These are phyloP conservation scores for Mesocricetus auratus DNA, from an alignment of 2,113 vertebrate species.

Conservation along the genomic window DNA sequence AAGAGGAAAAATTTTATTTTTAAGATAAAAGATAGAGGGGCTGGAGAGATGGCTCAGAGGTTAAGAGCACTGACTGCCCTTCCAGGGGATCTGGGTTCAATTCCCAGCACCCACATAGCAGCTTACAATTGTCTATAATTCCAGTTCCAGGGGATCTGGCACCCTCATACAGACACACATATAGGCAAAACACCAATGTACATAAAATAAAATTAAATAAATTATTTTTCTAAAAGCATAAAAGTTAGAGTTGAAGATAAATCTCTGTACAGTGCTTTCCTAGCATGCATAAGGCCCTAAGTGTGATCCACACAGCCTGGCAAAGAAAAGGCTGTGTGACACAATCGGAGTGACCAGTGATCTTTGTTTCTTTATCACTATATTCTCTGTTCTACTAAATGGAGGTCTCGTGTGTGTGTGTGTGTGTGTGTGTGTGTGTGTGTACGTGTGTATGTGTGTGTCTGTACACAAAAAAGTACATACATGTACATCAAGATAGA, in stretches of 20 bases:
- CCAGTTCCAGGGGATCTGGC: neutral
- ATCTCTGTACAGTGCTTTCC: neutral
- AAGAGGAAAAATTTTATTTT: neutral
- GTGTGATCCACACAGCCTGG: neutral
- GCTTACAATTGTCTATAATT: neutral
- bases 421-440: no score
- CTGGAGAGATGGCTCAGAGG: neutral
- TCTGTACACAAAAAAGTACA: neutral
- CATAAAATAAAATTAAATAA: neutral
- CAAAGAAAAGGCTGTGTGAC: neutral
- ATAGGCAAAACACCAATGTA: neutral
- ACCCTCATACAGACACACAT: neutral
- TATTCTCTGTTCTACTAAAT: neutral
- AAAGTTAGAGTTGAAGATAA: neutral
- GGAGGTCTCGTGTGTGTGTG: rapidly evolving
- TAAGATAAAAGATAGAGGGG: neutral
- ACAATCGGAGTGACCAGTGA: neutral
- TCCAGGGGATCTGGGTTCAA: neutral
- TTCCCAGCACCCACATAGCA: neutral
- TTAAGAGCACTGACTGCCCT: neutral
- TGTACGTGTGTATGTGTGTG: rapidly evolving
- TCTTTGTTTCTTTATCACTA: neutral
- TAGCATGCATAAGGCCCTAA: neutral
- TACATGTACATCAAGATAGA: neutral
- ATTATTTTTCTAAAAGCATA: neutral